These are phyloP conservation scores for Nephrocerus scutellatus DNA, from an alignment of 2,888 invertebrate species.

Conservation along the genomic window DNA sequence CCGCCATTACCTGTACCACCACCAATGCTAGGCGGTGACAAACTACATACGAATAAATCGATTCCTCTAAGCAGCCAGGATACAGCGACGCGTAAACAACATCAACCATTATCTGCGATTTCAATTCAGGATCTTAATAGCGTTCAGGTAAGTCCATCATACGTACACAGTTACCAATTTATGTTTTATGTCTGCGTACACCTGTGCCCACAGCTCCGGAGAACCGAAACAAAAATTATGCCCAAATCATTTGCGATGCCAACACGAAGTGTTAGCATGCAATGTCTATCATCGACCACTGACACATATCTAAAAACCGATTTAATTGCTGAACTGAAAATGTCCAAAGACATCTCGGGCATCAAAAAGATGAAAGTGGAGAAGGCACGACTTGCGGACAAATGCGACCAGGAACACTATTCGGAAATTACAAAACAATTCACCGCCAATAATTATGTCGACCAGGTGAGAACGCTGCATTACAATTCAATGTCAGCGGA, in stretches of 20 bases:
- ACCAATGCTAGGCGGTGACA: conserved; percentile 27
- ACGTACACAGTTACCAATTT: too few species aligned
- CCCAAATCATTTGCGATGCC: conserved; percentile 82
- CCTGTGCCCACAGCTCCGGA: conserved; percentile 54
- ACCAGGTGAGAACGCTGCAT: conserved; percentile 64
- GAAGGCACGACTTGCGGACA: conserved; percentile 74
- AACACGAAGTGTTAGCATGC: conserved; percentile 67
- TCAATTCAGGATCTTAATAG: conserved; percentile 81
- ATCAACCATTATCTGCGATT: conserved; percentile 78
- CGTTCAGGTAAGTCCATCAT: conserved; percentile 51
- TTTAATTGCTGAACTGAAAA: conserved; percentile 84
- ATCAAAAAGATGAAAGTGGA: conserved; percentile 89
- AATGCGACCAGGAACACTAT: conserved; percentile 74
- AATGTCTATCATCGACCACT: conserved; percentile 58
- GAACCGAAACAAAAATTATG: conserved; percentile 64
- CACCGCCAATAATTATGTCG: conserved; percentile 78
- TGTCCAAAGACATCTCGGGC: conserved; percentile 88
- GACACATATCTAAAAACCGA: conserved; percentile 76
- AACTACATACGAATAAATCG: conserved; percentile 25
- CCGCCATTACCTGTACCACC: conserved; percentile 53
- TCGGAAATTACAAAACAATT: conserved; percentile 79
- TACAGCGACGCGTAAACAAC: conserved; percentile 51
- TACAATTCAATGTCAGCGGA: conserved; percentile 4
- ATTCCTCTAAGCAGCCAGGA: conserved; percentile 40
- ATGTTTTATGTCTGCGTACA: too few species aligned